Evolutionary conservation across 2,888 invertebrate species (phyloP), one percentile per base, ranked within the genome.

Genomic region (Cephus pygmeus): DNA sequence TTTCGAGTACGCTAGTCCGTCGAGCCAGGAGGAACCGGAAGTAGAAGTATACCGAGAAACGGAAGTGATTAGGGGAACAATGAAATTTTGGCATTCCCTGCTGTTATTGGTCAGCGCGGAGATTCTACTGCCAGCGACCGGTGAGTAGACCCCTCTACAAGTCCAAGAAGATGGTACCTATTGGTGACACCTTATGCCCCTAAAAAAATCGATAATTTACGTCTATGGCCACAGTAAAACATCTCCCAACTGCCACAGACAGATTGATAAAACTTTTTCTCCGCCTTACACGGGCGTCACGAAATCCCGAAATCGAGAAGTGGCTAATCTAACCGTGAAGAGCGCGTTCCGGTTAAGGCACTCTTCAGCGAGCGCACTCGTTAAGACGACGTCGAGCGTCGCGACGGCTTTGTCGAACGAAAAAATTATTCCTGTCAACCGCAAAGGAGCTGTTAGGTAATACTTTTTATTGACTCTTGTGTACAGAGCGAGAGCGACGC

Each of bases 41-140:
- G 71, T 71, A 34, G 0, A 12, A 3, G 35, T 31, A 71, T 71
- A 71, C 77, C 35, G 77, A 75, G 75, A 56, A 69, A 34, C 36
- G 69, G 68, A 34, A 73, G 78, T 73, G 33, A 73, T 40, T n/a
- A 79, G 11, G 69, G 73, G 76, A 15, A 31, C n/a, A 71, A 73
- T 30, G 74, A 76, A 78, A 73, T 79, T 81, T 76, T 78, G 84
- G 81, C 84, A 86, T 79, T 87, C 87, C 79, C 81, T 88, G 78
- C 83, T 88, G 80, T 83, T 86, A 78, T 78, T 90, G 73, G 86
- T 83, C 75, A 85, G 86, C 83, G 85, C 85, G 69, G 85, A 85
- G 81, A 85, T 89, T 40, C 81, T 89, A 56, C 80, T 88, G 77
- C 83, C 86, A 73, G 80, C 86, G 74, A 83, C 83, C 75, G 88